Evolutionary conservation across 2,113 vertebrate genomes (phyloP), one percentile per base, ranked within the genome.

Genomic region (Lagopus leucura): DNA sequence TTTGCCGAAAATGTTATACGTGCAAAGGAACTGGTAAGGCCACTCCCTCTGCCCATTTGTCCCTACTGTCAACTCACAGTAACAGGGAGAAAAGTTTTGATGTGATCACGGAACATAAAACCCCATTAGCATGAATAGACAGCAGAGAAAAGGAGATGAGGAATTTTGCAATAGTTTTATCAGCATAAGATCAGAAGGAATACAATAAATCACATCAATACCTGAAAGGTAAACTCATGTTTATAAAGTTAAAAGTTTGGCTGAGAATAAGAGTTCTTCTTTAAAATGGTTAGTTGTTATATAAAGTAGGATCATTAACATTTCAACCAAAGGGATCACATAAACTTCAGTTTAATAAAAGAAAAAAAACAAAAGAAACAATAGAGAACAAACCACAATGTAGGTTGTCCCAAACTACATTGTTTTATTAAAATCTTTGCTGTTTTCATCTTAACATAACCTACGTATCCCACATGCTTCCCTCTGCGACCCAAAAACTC

Each of bases 241-340:
- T 84, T 94, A 86, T 89, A 96, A 75, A 91, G 95, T 95, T 97
- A 95, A 95, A 97, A 95, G 82, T 98, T 98, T 98, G 98, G 97
- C 97, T 97, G 97, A 97, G 98, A 98, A 98, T 97, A 98, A 98
- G 97, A 98, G 97, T 98, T 98, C 95, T 94, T 97, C 97, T 98
- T 98, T 97, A 97, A 98, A 97, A 97, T 87, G 97, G 97, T 98
- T 98, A 98, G 98, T 98, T 95, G 96, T 96, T 97, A 98, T 93
- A 98, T 96, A 97, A 97, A 97, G 95, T 96, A 96, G 96, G 97
- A 98, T 96, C 96, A 98, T 98, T 96, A 97, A 95, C 97, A 98
- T 99, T 99, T 99, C 99, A 95, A 98, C 98, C 98, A 99, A 97
- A 99, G 98, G 99, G 99, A 99, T 99, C 98, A 98, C 74, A 54